A percentile compares a stretch with the other conserved stretches of the same genome.
These are phyloP conservation scores for Triops cancriformis DNA, from an alignment of 1,140 invertebrate genomes.

Conservation along the genomic window DNA sequence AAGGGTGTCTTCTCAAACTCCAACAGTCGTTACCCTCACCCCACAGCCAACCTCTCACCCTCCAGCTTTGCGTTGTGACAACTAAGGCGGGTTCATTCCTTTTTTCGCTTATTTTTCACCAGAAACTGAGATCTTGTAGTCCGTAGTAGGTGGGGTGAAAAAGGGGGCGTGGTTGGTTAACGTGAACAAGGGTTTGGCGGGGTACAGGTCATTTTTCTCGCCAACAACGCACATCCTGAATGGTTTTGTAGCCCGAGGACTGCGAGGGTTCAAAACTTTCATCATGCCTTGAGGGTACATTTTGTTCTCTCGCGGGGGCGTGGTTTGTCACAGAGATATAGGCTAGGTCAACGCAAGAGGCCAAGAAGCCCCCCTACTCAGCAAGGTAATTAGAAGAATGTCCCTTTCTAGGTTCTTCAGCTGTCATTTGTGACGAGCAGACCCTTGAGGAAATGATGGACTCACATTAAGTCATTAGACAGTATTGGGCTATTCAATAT, in stretches of 20 bases:
- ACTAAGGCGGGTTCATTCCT: too few species aligned
- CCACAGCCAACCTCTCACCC: background rate
- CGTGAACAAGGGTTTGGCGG: constrained; percentile 1
- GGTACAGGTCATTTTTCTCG: constrained; percentile 1
- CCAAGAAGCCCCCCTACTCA: background rate
- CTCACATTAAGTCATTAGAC: background rate
- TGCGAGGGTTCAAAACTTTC: background rate
- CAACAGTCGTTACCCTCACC: background rate
- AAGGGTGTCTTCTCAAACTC: background rate
- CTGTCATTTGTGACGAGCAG: background rate
- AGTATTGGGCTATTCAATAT: background rate
- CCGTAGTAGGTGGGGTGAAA: background rate
- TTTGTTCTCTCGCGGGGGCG: background rate
- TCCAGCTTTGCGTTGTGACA: background rate
- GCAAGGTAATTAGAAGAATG: background rate
- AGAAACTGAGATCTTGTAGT: background rate
- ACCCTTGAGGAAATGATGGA: background rate
- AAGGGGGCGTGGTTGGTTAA: background rate
- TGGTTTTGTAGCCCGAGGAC: background rate
- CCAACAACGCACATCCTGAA: background rate
- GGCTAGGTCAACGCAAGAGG: background rate
- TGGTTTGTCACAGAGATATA: background rate
- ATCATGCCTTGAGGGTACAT: background rate
- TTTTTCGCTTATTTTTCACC: too few species aligned
- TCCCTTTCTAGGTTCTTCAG: background rate